Conservation (phyloP, 2,113 vertebrate species). For the Ageneiosus marmoratus region DNA sequence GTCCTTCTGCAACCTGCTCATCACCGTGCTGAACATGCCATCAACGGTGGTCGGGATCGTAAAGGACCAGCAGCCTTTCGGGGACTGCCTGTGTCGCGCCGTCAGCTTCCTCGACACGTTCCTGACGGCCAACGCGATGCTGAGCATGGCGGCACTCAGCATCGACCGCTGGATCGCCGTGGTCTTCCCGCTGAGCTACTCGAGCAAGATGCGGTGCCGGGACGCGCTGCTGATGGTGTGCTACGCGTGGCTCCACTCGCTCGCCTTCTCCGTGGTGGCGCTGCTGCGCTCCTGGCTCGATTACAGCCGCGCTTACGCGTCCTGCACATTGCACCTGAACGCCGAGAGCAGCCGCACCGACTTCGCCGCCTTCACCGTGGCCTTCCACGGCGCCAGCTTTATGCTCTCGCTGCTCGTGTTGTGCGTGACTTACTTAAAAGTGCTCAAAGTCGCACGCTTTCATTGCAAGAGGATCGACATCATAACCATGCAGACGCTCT, state of each 20-base stretch:
- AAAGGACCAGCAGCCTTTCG: conserved; percentile 74
- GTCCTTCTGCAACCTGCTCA: conserved; percentile 83
- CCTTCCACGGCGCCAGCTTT: conserved; percentile 81
- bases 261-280: conserved; percentile 78
- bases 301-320: conserved; percentile 78
- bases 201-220: conserved; percentile 82
- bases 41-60: conserved; percentile 77
- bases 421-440: conserved; percentile 82
- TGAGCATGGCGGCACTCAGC: conserved; percentile 83
- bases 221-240: conserved; percentile 81
- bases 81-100: conserved; percentile 75
- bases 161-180: conserved; percentile 84
- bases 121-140: conserved; percentile 79
- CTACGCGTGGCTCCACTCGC: conserved; percentile 80
- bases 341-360: conserved; percentile 68
- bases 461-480: conserved; percentile 82
- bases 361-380: conserved; percentile 79
- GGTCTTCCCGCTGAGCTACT: conserved; percentile 83
- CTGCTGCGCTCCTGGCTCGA: conserved; percentile 81
- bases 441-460: conserved; percentile 81
- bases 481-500: conserved; percentile 83
- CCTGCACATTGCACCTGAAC: conserved; percentile 77
- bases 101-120: conserved; percentile 83
- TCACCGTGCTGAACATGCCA: conserved; percentile 80
- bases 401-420: conserved; percentile 78